Evolutionary conservation across 2,113 vertebrate species (phyloP).

Genomic region (Nematolebias whitei): DNA sequence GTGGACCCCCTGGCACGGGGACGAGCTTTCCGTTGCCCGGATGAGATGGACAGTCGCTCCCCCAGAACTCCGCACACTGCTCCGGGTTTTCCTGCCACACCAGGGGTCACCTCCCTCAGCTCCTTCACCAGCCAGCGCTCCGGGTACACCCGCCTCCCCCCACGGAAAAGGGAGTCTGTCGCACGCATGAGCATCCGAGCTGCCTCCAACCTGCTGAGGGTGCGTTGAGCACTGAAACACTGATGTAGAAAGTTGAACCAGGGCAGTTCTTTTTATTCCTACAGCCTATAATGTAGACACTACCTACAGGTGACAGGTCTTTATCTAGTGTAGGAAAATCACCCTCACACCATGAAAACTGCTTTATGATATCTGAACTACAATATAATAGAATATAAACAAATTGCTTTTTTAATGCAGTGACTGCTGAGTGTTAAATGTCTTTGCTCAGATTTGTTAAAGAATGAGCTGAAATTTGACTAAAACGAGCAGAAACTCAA

Average conservation of each 20-base stretch:
- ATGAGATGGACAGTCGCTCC: slow-evolving; percentile 84
- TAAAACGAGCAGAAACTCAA: too few relatives aligned
- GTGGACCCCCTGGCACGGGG: slow-evolving; percentile 92
- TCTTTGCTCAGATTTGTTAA: too few relatives aligned
- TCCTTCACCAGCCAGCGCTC: slow-evolving; percentile 92
- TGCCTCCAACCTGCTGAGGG: slow-evolving; percentile 88
- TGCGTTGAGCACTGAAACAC: slow-evolving; percentile 47
- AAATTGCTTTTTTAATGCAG: too few relatives aligned
- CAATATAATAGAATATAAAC: neutral
- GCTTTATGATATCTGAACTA: neutral
- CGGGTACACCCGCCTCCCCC: slow-evolving; percentile 78
- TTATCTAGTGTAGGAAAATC: neutral
- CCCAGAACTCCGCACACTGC: slow-evolving; percentile 80
- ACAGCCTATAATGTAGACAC: too few relatives aligned
- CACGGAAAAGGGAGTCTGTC: slow-evolving; percentile 90
- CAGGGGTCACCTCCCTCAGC: slow-evolving; percentile 84
- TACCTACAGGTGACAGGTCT: too few relatives aligned
- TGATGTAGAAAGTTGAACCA: neutral
- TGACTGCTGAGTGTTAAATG: too few relatives aligned
- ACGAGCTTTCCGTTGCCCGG: slow-evolving; percentile 88
- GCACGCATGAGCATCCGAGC: slow-evolving; percentile 95
- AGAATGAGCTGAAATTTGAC: too few relatives aligned
- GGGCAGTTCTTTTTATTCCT: neutral
- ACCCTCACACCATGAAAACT: neutral
- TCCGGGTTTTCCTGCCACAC: slow-evolving; percentile 83